A percentile compares a stretch with the other conserved stretches of the same genome.
Conservation (phyloP, 2,888 invertebrate genomes). For the Lobophora halterata region DNA sequence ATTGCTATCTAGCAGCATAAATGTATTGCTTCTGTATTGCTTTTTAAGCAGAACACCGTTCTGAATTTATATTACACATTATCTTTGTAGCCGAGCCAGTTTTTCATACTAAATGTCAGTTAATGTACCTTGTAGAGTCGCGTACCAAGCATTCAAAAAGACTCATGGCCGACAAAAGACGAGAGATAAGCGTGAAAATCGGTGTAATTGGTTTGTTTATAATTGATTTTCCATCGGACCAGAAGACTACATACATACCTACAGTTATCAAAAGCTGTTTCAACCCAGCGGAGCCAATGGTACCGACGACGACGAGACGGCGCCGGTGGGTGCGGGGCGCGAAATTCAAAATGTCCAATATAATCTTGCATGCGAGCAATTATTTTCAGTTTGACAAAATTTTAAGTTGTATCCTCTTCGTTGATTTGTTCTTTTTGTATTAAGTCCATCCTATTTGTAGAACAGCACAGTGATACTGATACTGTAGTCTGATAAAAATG, state of each 20-base stretch:
- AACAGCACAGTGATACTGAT: conserved; percentile 9
- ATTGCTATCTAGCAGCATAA: conserved; percentile 45
- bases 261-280: conserved; percentile 44
- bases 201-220: conserved; percentile 58
- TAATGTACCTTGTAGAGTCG: conserved; percentile 47
- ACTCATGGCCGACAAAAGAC: conserved; percentile 50
- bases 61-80: conserved; percentile 67
- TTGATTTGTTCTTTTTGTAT: conserved; percentile 8
- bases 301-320: conserved; percentile 61
- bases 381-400: conserved; percentile 33
- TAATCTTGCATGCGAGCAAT: conserved; percentile 46
- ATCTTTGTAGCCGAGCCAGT: conserved; percentile 46
- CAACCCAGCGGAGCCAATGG: conserved; percentile 49
- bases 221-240: conserved; percentile 52
- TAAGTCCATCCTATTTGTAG: conserved; percentile 1
- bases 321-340: conserved; percentile 30
- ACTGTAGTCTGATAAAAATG: conserved; percentile 28
- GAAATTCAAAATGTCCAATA: conserved; percentile 31
- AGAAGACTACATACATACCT: conserved; percentile 45
- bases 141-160: conserved; percentile 52
- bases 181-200: conserved; percentile 49
- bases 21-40: conserved; percentile 41
- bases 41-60: conserved; percentile 48
- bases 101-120: conserved; percentile 46
- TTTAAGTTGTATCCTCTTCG: conserved; percentile 28